These are phyloP conservation scores for Natrix natrix DNA, from an alignment of 2,797 vertebrate species.

Conservation along the genomic window DNA sequence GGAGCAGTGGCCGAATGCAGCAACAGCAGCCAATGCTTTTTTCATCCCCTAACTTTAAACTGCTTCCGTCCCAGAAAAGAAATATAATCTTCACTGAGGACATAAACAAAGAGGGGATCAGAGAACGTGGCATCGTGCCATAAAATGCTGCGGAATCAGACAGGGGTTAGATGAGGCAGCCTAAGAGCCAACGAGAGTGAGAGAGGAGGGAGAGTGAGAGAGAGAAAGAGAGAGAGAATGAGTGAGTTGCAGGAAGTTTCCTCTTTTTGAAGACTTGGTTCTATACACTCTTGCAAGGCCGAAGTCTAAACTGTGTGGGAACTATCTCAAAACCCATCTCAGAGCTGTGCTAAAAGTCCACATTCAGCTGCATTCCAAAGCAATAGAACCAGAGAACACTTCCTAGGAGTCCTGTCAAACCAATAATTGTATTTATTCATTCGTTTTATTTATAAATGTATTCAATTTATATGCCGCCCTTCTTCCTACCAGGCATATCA, in stretches of 20 bases:
- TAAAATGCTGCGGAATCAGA: slow-evolving; percentile 48
- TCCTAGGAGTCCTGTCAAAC: background rate
- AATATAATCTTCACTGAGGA: slow-evolving; percentile 52
- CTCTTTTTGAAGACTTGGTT: slow-evolving; percentile 59
- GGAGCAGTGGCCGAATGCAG: slow-evolving; percentile 45
- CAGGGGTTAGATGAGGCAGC: slow-evolving; percentile 55
- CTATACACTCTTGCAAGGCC: slow-evolving; percentile 7
- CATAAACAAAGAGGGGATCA: slow-evolving; percentile 55
- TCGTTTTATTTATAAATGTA: background rate
- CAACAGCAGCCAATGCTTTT: slow-evolving; percentile 54
- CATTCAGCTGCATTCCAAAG: background rate
- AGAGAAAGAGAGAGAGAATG: background rate
- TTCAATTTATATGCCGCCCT: background rate
- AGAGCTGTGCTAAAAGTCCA: background rate
- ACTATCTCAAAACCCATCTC: slow-evolving; percentile 39
- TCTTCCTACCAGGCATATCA: background rate
- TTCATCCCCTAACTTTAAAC: slow-evolving; percentile 61
- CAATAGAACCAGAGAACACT: background rate
- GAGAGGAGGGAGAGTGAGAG: background rate
- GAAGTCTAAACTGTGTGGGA: slow-evolving; percentile 30
- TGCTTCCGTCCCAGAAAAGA: slow-evolving; percentile 48
- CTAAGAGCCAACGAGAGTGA: slow-evolving; percentile 49
- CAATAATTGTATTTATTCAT: background rate
- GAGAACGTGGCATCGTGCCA: slow-evolving; percentile 54
- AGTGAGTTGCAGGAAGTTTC: slow-evolving; percentile 48